These are phyloP conservation scores for Kuschelorhynchus macadamiae DNA, from an alignment of 2,888 invertebrate genomes.

Conservation along the genomic window DNA sequence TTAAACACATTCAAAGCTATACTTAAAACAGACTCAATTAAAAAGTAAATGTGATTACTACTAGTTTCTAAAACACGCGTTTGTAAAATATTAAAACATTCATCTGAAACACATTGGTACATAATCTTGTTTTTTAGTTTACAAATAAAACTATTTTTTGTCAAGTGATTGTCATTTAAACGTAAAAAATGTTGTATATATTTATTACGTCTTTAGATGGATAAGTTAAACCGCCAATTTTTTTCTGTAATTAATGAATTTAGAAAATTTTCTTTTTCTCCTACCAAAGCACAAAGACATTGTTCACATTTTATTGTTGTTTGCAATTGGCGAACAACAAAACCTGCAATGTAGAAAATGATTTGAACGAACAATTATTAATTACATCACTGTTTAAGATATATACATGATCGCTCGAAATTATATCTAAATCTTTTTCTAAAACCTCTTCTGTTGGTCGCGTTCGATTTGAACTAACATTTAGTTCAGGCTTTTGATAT, in stretches of 20 bases:
- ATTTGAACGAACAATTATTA: conserved; percentile 17
- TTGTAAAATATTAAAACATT: too few relatives aligned
- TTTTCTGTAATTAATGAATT: conserved; percentile 30
- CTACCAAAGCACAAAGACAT: conserved; percentile 16
- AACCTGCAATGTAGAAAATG: conserved; percentile 24
- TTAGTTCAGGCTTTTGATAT: too few relatives aligned
- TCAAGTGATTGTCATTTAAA: not conserved
- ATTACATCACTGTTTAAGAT: conserved; percentile 24
- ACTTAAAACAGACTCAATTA: too few relatives aligned
- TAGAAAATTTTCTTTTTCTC: conserved; percentile 21
- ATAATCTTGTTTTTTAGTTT: too few relatives aligned
- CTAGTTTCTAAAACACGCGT: too few relatives aligned
- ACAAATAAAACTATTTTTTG: not conserved
- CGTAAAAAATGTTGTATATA: conserved; percentile 29
- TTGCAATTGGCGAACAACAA: conserved; percentile 9
- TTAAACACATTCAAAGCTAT: too few relatives aligned
- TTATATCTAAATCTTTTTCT: not conserved
- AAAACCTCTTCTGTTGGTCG: too few relatives aligned
- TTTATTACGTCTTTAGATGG: conserved; percentile 21
- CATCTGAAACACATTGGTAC: too few relatives aligned
- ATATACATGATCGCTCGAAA: conserved; percentile 27
- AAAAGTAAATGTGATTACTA: too few relatives aligned
- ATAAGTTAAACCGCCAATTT: conserved; percentile 19
- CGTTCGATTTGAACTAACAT: too few relatives aligned
- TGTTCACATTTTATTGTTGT: conserved; percentile 17